Evolutionary conservation across 1,140 invertebrate genomes (phyloP).

Genomic region (Aphidius ervi): DNA sequence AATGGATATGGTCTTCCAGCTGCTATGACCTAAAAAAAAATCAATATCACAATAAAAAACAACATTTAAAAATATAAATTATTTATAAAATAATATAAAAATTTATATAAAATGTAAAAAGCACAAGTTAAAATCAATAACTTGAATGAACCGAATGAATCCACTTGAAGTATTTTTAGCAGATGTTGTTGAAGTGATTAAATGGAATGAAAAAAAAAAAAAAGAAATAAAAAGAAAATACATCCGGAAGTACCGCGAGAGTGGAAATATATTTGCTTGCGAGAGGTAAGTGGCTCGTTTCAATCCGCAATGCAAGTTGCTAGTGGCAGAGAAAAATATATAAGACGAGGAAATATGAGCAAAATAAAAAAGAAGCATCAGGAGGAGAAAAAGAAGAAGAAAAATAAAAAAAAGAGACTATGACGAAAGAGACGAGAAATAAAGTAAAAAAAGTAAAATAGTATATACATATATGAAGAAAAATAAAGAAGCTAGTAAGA

Average conservation of each 20-base stretch:
- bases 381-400: constrained; percentile 6
- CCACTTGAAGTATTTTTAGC: neutral
- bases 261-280: constrained; percentile 15
- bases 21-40: constrained; percentile 40
- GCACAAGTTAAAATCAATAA: too few species aligned
- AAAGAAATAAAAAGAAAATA: too few species aligned
- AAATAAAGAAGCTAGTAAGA: neutral
- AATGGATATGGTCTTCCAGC: constrained; percentile 79
- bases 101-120: too few species aligned
- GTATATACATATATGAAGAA: neutral
- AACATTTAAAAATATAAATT: neutral
- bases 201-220: neutral
- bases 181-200: neutral
- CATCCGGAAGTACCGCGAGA: constrained; percentile 2
- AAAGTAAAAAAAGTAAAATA: constrained; percentile 4
- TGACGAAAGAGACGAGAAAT: neutral
- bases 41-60: neutral
- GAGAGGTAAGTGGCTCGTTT: constrained; percentile 18
- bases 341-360: constrained; percentile 6
- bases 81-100: too few species aligned
- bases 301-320: constrained; percentile 19
- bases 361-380: neutral
- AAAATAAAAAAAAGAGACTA: constrained; percentile 3
- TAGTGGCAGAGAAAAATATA: constrained; percentile 4
- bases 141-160: too few species aligned